phyloP scores from a whole-genome alignment of 2,888 invertebrate species.

The Drosophila mettleri region DNA sequence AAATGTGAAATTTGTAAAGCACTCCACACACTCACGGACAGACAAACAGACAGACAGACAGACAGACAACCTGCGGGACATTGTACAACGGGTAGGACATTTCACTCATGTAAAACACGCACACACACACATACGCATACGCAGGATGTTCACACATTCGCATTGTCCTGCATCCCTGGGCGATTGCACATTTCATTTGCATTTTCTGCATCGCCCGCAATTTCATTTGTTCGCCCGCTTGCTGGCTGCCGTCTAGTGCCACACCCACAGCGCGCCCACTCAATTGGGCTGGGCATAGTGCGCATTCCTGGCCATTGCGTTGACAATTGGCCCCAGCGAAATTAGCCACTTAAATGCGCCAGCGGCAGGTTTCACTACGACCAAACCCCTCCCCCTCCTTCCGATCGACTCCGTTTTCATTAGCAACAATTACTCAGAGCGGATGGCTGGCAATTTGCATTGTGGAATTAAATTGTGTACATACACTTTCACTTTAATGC shows the following conservation, averaged over 20 bases:
- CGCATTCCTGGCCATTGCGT: slow-evolving; percentile 52
- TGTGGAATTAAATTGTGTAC: slow-evolving; percentile 55
- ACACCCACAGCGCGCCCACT: not conserved
- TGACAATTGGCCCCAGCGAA: slow-evolving; percentile 70
- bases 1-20: slow-evolving; percentile 83
- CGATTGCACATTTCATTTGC: slow-evolving; percentile 76
- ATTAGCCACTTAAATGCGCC: slow-evolving; percentile 78
- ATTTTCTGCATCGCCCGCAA: slow-evolving; percentile 79
- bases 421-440: slow-evolving; percentile 80
- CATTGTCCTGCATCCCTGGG: slow-evolving; percentile 57
- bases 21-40: slow-evolving; percentile 26
- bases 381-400: not conserved
- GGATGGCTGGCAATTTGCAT: slow-evolving; percentile 67
- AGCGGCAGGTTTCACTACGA: slow-evolving; percentile 21
- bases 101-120: slow-evolving; percentile 66
- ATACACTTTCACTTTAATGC: slow-evolving; percentile 70
- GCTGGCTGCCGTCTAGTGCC: not conserved
- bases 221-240: slow-evolving; percentile 69
- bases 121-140: not conserved
- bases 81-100: slow-evolving; percentile 46
- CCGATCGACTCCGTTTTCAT: slow-evolving; percentile 52
- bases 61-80: slow-evolving; percentile 10
- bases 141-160: slow-evolving; percentile 74
- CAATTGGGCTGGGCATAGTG: slow-evolving; percentile 43
- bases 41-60: not conserved